Conservation (phyloP, 2,888 invertebrate species). For the Caradrina kadenii region DNA sequence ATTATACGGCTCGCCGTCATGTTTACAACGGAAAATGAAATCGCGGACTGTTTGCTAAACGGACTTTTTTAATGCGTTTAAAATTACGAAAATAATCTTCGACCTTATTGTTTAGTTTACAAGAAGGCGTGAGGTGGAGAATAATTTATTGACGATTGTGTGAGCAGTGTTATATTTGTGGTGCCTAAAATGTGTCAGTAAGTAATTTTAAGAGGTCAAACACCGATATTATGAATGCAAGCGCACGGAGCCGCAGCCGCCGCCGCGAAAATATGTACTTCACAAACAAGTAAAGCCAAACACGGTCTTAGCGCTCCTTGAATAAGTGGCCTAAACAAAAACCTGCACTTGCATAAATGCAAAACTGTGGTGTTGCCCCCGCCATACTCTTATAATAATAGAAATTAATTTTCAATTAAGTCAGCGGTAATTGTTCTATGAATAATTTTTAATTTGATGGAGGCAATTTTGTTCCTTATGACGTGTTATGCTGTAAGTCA, state of each 20-base stretch:
- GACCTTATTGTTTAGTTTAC: slow-evolving; percentile 63
- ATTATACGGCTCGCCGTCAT: slow-evolving; percentile 83
- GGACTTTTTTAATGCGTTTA: slow-evolving; percentile 78
- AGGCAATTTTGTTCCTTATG: slow-evolving; percentile 57
- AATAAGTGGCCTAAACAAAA: slow-evolving; percentile 79
- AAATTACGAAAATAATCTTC: slow-evolving; percentile 77
- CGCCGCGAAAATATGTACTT: slow-evolving; percentile 84
- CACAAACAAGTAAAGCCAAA: slow-evolving; percentile 83
- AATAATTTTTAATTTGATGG: slow-evolving; percentile 68
- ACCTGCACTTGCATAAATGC: slow-evolving; percentile 78
- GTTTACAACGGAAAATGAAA: slow-evolving; percentile 88
- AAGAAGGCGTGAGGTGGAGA: slow-evolving; percentile 49
- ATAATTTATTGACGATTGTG: slow-evolving; percentile 57
- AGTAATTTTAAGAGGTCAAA: slow-evolving; percentile 83
- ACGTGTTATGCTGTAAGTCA: slow-evolving; percentile 50
- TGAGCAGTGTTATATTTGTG: slow-evolving; percentile 55
- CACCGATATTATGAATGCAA: slow-evolving; percentile 86
- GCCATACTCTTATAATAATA: slow-evolving; percentile 62
- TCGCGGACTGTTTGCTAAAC: slow-evolving; percentile 81
- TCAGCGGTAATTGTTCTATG: slow-evolving; percentile 70
- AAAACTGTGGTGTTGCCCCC: slow-evolving; percentile 64
- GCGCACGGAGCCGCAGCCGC: slow-evolving; percentile 84
- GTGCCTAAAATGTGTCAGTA: slow-evolving; percentile 78
- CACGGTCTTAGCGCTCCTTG: slow-evolving; percentile 77
- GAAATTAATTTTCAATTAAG: slow-evolving; percentile 74